Conservation (phyloP, 30 jellyfish, hydroid and myxozoan genomes). For the Chrysaora quinquecirrha region DNA sequence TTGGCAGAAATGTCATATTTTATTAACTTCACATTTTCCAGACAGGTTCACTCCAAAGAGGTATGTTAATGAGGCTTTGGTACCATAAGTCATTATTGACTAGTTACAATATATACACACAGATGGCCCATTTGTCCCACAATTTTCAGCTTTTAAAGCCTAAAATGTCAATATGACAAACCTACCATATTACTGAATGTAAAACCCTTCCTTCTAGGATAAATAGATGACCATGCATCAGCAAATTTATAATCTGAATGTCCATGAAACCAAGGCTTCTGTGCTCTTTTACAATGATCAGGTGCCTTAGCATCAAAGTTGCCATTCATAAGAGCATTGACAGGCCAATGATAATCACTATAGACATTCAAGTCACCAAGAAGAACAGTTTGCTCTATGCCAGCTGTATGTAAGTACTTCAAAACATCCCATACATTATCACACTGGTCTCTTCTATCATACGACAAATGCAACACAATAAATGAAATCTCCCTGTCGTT, state of each 20-base stretch:
- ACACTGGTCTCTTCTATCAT: conserved; percentile 75
- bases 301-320: conserved; percentile 48
- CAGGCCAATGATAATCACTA: conserved; percentile 72
- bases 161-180: too few relatives aligned
- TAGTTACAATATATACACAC: too few relatives aligned
- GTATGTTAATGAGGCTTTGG: too few relatives aligned
- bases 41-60: too few relatives aligned
- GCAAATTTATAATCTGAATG: conserved; percentile 51
- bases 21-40: too few relatives aligned
- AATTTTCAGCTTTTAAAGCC: too few relatives aligned
- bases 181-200: conserved; percentile 92
- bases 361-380: conserved; percentile 81
- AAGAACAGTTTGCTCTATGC: conserved; percentile 66
- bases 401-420: conserved; percentile 62
- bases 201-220: conserved; percentile 57
- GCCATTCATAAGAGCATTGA: conserved; percentile 62
- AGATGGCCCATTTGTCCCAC: too few relatives aligned
- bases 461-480: conserved; percentile 67
- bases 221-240: conserved; percentile 78
- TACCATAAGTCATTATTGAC: too few relatives aligned
- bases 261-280: conserved; percentile 67
- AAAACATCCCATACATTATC: conserved; percentile 72
- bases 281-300: conserved; percentile 13
- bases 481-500: conserved; percentile 68
- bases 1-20: too few relatives aligned